Conservation (phyloP, 2,888 invertebrate genomes). For the Protodeltote pygarga region DNA sequence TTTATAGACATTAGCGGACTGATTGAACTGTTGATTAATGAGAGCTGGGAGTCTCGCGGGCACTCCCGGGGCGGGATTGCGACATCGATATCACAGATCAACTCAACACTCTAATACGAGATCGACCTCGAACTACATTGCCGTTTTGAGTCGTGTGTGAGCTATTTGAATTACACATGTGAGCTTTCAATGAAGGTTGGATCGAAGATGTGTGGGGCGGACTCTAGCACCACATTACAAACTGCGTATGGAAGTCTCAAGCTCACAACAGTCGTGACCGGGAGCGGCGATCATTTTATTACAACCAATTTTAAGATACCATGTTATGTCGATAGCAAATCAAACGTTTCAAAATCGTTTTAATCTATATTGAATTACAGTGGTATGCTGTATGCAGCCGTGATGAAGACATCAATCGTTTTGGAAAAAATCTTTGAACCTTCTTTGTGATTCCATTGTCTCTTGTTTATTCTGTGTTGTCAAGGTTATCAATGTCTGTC, state of each 20-base stretch:
- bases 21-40: slow-evolving; percentile 43
- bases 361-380: slow-evolving; percentile 24
- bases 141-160: slow-evolving; percentile 65
- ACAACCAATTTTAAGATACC: slow-evolving; percentile 26
- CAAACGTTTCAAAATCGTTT: slow-evolving; percentile 21
- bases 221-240: slow-evolving; percentile 14
- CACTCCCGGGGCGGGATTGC: slow-evolving; percentile 67
- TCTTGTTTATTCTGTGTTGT: slow-evolving; percentile 36
- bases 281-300: slow-evolving; percentile 45
- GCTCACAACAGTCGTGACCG: slow-evolving; percentile 42
- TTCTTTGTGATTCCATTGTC: slow-evolving; percentile 50
- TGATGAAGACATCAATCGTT: slow-evolving; percentile 49
- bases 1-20: slow-evolving; percentile 29
- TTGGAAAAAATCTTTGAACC: slow-evolving; percentile 41
- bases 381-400: slow-evolving; percentile 27
- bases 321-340: slow-evolving; percentile 21
- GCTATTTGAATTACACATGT: slow-evolving; percentile 64
- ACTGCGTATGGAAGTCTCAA: slow-evolving; percentile 6
- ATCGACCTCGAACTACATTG: slow-evolving; percentile 72
- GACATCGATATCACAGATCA: slow-evolving; percentile 66
- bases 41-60: slow-evolving; percentile 40
- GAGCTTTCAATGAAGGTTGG: slow-evolving; percentile 56
- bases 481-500: slow-evolving; percentile 47
- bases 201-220: slow-evolving; percentile 49
- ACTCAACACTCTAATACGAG: slow-evolving; percentile 56